Percentiles rank a stretch among this genome's conserved stretches.
Evolutionary conservation across 2,113 vertebrate genomes (phyloP).

Genomic region (Monopterus albus): DNA sequence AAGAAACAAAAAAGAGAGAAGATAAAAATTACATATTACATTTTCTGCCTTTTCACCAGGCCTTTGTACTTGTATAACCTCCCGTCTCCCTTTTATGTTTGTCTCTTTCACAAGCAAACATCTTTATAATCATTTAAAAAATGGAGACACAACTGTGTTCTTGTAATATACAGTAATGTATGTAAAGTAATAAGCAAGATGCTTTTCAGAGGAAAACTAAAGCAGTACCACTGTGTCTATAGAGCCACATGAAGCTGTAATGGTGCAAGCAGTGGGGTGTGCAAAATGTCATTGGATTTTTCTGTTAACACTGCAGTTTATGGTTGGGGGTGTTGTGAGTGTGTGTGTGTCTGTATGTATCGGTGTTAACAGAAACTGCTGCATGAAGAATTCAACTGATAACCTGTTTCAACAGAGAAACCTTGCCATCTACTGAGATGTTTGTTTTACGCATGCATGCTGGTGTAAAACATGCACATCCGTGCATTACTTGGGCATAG

Average conservation of each 20-base stretch:
- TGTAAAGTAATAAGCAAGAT: slow-evolving; percentile 12
- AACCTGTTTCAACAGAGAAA: neutral
- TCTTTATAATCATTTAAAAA: slow-evolving; percentile 44
- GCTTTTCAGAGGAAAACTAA: slow-evolving; percentile 45
- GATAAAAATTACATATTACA: neutral
- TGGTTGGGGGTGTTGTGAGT: slow-evolving; percentile 2
- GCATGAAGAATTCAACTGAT: neutral
- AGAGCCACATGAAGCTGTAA: slow-evolving; percentile 37
- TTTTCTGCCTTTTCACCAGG: slow-evolving; percentile 3
- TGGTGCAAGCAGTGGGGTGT: slow-evolving; percentile 25
- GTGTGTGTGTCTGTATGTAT: neutral
- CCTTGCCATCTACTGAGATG: too few relatives aligned
- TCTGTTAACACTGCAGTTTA: slow-evolving; percentile 20
- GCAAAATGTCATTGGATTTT: slow-evolving; percentile 35
- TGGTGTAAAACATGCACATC: too few relatives aligned
- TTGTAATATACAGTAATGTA: slow-evolving; percentile 11
- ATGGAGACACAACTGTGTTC: slow-evolving; percentile 18
- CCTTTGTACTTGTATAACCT: slow-evolving; percentile 1
- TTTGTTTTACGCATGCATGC: too few relatives aligned
- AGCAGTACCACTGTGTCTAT: slow-evolving; percentile 36
- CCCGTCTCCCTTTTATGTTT: neutral
- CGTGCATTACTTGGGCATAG: too few relatives aligned
- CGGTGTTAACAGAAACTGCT: neutral
- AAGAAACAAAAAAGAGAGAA: neutral
- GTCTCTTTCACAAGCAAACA: slow-evolving; percentile 27